phyloP scores from a whole-genome alignment of 2,797 vertebrate genomes.

The Ciconia nigra region DNA sequence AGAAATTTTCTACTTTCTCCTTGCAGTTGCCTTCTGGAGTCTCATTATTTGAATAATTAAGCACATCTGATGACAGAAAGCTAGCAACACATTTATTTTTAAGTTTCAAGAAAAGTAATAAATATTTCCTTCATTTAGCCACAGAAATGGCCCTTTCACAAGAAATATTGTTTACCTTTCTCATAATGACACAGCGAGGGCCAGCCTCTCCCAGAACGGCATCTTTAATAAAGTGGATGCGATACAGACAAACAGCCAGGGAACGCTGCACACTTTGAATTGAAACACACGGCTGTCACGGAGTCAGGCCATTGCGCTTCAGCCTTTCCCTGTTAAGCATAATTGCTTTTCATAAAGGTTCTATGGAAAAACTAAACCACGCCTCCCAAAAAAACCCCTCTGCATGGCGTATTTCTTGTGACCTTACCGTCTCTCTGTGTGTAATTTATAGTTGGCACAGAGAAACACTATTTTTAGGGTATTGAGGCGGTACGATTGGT shows the following conservation, averaged over 20 bases:
- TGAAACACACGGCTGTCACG: slow-evolving; percentile 43
- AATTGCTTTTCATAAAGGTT: slow-evolving; percentile 64
- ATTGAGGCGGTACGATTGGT: background rate
- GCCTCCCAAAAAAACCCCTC: background rate
- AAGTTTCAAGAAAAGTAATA: slow-evolving; percentile 32
- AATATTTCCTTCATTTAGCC: slow-evolving; percentile 49
- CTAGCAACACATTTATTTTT: slow-evolving; percentile 26
- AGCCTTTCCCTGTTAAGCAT: slow-evolving; percentile 62
- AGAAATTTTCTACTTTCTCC: background rate
- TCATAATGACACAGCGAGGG: slow-evolving; percentile 43
- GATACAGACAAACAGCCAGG: slow-evolving; percentile 52
- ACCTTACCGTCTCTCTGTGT: slow-evolving; percentile 17
- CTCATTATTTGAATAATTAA: slow-evolving; percentile 34
- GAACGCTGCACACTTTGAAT: slow-evolving; percentile 48
- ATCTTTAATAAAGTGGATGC: slow-evolving; percentile 55
- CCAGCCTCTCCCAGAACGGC: slow-evolving; percentile 42
- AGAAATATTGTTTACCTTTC: slow-evolving; percentile 67
- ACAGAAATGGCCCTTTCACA: slow-evolving; percentile 41
- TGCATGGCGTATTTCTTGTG: slow-evolving; percentile 51
- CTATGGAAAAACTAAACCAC: slow-evolving; percentile 30
- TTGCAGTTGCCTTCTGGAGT: background rate
- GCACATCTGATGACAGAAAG: background rate
- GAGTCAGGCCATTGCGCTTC: slow-evolving; percentile 36
- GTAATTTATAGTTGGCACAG: slow-evolving; percentile 55
- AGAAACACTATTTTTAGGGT: slow-evolving; percentile 61